Evolutionary conservation across 2,113 vertebrate genomes (phyloP).

Genomic region (Plotosus lineatus): DNA sequence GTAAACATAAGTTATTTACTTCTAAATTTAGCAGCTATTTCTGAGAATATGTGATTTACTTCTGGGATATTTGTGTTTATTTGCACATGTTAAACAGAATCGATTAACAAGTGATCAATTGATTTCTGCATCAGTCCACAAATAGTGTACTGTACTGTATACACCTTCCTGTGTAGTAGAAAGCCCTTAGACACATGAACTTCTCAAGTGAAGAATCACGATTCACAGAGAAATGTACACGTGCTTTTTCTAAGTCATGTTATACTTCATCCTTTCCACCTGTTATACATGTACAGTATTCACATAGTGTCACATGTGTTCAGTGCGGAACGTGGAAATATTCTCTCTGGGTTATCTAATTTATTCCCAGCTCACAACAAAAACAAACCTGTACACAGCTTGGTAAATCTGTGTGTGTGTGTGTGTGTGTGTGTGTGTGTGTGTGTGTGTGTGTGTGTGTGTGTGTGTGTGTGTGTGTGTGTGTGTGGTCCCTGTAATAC

Average conservation of each 20-base stretch:
- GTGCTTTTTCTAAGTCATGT: background rate
- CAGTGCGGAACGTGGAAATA: background rate
- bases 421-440: background rate
- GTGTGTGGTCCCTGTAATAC: background rate
- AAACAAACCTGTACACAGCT: background rate
- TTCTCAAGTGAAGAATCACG: background rate
- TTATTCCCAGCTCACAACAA: background rate
- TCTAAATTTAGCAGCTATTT: background rate
- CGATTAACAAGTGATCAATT: background rate
- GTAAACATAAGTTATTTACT: background rate
- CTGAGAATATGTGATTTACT: background rate
- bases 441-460: constrained; percentile 2
- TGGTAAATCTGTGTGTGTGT: background rate
- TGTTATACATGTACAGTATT: background rate
- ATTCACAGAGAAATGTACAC: background rate
- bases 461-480: background rate
- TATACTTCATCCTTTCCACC: background rate
- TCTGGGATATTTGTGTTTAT: background rate
- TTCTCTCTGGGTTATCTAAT: background rate
- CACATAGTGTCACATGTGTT: background rate
- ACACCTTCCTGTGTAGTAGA: background rate
- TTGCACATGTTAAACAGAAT: background rate
- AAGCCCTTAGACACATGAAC: background rate
- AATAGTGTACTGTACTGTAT: no score
- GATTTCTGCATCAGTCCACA: background rate